Evolutionary conservation across 2,113 vertebrate genomes (phyloP).

Genomic region (Sphyrna mokarran): DNA sequence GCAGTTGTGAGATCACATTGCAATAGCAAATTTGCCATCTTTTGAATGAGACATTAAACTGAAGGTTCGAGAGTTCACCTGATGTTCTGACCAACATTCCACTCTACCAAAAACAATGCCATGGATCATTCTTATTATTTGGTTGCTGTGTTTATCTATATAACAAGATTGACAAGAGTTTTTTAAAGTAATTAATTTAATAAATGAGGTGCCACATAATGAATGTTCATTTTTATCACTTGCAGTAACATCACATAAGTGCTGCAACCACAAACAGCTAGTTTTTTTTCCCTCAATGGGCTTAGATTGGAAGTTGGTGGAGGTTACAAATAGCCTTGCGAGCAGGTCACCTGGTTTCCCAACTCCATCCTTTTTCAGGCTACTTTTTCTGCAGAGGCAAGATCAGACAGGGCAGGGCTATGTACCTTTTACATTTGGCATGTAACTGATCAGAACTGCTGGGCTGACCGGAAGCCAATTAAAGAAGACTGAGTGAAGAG

Average conservation of each 20-base stretch:
- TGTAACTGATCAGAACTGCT: neutral
- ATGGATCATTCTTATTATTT: neutral
- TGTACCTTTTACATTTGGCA: no score
- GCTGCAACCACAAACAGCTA: neutral
- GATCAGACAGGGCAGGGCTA: neutral
- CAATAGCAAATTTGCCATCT: neutral
- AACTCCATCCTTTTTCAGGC: neutral
- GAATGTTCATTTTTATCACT: neutral
- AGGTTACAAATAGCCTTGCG: neutral
- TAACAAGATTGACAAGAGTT: neutral
- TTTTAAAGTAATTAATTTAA: neutral
- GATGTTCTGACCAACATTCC: neutral
- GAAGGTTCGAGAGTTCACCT: neutral
- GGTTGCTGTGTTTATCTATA: neutral
- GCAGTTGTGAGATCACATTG: neutral
- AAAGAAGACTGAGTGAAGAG: neutral
- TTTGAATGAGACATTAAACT: neutral
- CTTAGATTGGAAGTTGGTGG: neutral
- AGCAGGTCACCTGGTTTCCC: neutral
- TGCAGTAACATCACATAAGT: neutral
- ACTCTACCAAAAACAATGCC: neutral
- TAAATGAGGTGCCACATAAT: neutral
- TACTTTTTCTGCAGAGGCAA: neutral
- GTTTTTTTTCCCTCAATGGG: neutral
- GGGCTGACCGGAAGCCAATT: neutral